These are phyloP conservation scores for Musca vetustissima DNA, from an alignment of 1,140 invertebrate genomes.

Conservation along the genomic window DNA sequence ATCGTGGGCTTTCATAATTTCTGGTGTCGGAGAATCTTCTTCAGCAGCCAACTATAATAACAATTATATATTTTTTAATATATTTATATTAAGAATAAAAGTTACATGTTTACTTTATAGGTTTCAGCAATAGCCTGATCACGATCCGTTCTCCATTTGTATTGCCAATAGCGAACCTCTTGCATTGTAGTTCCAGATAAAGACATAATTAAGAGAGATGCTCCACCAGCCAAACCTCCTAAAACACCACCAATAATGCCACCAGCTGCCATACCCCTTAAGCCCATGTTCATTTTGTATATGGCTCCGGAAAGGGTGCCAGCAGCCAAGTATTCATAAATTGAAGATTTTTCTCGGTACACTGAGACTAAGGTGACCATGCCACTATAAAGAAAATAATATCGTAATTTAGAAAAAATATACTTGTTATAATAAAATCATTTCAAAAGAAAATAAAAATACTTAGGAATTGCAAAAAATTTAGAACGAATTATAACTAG, in stretches of 20 bases:
- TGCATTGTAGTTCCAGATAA: slow-evolving; percentile 60
- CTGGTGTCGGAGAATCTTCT: slow-evolving; percentile 29
- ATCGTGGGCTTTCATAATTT: slow-evolving; percentile 43
- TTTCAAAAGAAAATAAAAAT: too few species aligned
- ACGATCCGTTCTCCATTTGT: slow-evolving; percentile 55
- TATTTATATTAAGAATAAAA: neutral
- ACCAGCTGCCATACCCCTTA: slow-evolving; percentile 66
- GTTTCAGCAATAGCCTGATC: slow-evolving; percentile 46
- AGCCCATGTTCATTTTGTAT: slow-evolving; percentile 59
- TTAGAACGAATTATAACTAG: too few species aligned
- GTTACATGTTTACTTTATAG: slow-evolving; percentile 33
- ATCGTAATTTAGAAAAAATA: too few species aligned
- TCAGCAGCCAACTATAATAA: slow-evolving; percentile 26
- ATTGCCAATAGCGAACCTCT: slow-evolving; percentile 60
- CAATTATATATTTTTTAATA: neutral
- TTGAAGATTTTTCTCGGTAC: slow-evolving; percentile 66
- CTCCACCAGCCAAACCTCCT: slow-evolving; percentile 58
- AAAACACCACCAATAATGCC: slow-evolving; percentile 58
- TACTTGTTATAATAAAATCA: too few species aligned
- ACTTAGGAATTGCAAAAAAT: too few species aligned
- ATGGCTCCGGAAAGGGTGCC: slow-evolving; percentile 63
- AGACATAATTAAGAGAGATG: slow-evolving; percentile 57
- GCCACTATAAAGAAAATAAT: slow-evolving; percentile 57
- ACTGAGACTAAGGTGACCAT: slow-evolving; percentile 63
- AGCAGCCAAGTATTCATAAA: slow-evolving; percentile 66